phyloP scores from a whole-genome alignment of 2,888 invertebrate species.

The Carterocephalus palaemon region DNA sequence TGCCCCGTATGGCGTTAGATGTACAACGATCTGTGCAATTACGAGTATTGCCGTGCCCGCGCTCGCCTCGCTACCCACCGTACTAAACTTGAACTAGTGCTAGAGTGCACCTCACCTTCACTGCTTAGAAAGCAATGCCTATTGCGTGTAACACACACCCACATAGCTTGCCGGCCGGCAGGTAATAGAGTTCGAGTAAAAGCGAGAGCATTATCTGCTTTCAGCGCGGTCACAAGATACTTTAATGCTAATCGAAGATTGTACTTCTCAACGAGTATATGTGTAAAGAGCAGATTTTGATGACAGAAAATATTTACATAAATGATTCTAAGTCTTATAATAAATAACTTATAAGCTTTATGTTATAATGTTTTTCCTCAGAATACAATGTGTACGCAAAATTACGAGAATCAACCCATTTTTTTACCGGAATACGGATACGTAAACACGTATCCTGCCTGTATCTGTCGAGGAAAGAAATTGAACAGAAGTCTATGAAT shows the following conservation, averaged over 20 bases:
- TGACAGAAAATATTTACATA: too few relatives aligned
- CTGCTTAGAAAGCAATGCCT: slow-evolving; percentile 74
- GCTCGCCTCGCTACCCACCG: slow-evolving; percentile 43
- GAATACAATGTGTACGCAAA: too few relatives aligned
- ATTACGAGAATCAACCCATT: too few relatives aligned
- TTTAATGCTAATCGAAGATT: slow-evolving; percentile 6
- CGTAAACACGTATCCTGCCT: too few relatives aligned
- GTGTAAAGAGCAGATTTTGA: too few relatives aligned
- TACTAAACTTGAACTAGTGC: slow-evolving; percentile 73
- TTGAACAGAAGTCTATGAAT: too few relatives aligned
- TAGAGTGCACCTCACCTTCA: slow-evolving; percentile 71
- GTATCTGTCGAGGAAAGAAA: too few relatives aligned
- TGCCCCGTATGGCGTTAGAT: slow-evolving; percentile 75
- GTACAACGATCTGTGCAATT: slow-evolving; percentile 74
- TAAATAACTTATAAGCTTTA: too few relatives aligned
- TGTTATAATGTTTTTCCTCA: too few relatives aligned
- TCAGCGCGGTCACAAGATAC: slow-evolving; percentile 29
- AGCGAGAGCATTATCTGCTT: slow-evolving; percentile 58
- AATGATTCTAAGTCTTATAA: too few relatives aligned
- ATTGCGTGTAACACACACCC: slow-evolving; percentile 59
- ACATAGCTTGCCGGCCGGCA: slow-evolving; percentile 34
- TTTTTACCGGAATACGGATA: too few relatives aligned
- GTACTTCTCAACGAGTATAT: slow-evolving; percentile 1
- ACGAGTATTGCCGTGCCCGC: slow-evolving; percentile 44
- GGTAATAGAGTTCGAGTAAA: slow-evolving; percentile 57